A percentile compares a stretch with the other conserved stretches of the same genome.
Evolutionary conservation across 2,888 invertebrate species (phyloP).

Genomic region (Mantis religiosa): DNA sequence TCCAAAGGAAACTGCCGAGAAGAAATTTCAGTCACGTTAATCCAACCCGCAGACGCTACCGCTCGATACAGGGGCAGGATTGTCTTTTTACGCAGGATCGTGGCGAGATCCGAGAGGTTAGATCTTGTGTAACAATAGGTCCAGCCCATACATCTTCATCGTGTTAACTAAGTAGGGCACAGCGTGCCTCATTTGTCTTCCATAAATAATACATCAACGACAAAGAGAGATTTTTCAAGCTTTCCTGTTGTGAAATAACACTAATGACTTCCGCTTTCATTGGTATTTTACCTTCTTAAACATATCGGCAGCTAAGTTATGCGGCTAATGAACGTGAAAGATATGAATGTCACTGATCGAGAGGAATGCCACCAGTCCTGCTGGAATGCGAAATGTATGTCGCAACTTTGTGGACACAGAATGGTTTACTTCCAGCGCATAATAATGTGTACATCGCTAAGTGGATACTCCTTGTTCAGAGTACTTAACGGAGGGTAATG

Average conservation of each 20-base stretch:
- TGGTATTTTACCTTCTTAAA: not conserved
- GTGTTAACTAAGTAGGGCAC: not conserved
- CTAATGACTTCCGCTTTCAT: not conserved
- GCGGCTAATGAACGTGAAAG: not conserved
- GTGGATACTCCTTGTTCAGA: too few relatives aligned
- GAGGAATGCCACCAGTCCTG: not conserved
- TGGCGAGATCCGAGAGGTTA: not conserved
- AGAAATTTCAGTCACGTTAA: too few relatives aligned
- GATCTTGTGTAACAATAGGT: not conserved
- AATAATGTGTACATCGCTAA: too few relatives aligned
- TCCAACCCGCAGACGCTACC: too few relatives aligned
- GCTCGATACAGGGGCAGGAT: too few relatives aligned
- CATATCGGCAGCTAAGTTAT: not conserved
- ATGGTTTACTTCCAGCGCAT: too few relatives aligned
- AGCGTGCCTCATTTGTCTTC: not conserved
- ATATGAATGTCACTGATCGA: not conserved
- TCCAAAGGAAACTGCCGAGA: too few relatives aligned
- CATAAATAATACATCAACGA: not conserved
- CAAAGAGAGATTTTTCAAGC: not conserved
- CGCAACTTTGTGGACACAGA: too few relatives aligned
- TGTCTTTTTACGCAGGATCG: not conserved
- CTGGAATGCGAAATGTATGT: not conserved
- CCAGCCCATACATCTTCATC: not conserved
- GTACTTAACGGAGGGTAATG: too few relatives aligned
- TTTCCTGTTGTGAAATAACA: not conserved